A percentile compares a stretch with the other conserved stretches of the same genome.
Evolutionary conservation across 2,888 invertebrate genomes (phyloP).

Genomic region (Cantharis lateralis): DNA sequence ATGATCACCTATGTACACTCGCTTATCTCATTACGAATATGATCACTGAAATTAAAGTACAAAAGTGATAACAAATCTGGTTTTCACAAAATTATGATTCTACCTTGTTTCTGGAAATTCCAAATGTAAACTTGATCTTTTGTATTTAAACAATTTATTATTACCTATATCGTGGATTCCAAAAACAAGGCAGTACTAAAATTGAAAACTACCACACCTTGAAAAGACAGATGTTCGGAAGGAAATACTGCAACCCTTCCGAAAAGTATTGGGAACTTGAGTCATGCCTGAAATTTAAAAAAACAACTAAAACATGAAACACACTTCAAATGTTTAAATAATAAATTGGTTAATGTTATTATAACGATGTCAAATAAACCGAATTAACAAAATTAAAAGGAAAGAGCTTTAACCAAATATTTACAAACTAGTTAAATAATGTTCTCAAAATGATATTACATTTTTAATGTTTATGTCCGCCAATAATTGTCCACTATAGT

Average conservation of each 20-base stretch:
- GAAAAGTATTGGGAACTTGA: conserved; percentile 23
- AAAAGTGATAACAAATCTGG: conserved; percentile 30
- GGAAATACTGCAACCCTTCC: conserved; percentile 40
- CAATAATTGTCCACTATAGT: conserved; percentile 8
- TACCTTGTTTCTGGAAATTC: conserved; percentile 11
- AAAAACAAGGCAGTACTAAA: conserved; percentile 38
- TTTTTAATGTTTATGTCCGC: conserved; percentile 38
- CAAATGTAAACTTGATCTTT: neutral
- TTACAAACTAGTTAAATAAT: conserved; percentile 19
- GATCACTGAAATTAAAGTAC: conserved; percentile 44
- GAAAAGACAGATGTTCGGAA: conserved; percentile 34
- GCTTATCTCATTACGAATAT: conserved; percentile 19
- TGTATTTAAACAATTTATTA: neutral
- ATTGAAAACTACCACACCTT: conserved; percentile 45
- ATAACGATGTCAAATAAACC: conserved; percentile 17
- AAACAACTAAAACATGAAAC: conserved; percentile 28
- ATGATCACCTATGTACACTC: conserved; percentile 21
- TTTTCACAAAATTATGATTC: conserved; percentile 10
- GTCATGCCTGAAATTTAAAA: conserved; percentile 44
- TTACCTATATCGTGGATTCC: conserved; percentile 15
- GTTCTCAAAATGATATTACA: conserved; percentile 44
- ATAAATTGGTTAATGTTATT: conserved; percentile 8
- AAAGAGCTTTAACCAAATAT: conserved; percentile 38
- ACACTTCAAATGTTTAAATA: conserved; percentile 9
- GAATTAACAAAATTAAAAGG: conserved; percentile 34